Evolutionary conservation across 2,797 vertebrate genomes (phyloP), one percentile per base, ranked within the genome.

Genomic region (Pelobates cultripes): DNA sequence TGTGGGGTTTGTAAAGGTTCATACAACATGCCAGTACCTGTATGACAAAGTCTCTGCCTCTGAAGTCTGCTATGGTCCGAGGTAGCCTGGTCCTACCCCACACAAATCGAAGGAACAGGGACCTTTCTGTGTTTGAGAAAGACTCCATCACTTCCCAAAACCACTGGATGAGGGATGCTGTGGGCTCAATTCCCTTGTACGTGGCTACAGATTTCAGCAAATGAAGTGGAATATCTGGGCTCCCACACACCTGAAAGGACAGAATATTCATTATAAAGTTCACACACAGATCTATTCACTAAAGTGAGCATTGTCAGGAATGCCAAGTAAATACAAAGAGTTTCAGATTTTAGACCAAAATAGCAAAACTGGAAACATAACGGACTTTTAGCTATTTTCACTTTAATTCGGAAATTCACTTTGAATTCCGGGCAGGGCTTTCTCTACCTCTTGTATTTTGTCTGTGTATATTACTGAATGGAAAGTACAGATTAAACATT

Each of bases 131-230:
- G 87, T 98, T 99, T 86, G 97, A 99, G 90, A 99, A 98, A 44
- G 97, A 97, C 87, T 99, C 98, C 98, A 99, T 99, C 85, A 99
- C 98, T 3, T 99, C 98, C 98, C 98, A 99, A 91, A 99, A 99
- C 98, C 98, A 99, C 90, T 99, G 97, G 81, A 97, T 96, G 85
- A 99, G 93, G 1, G 97, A 92, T 0, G 98, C 93, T 0, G 95
- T 96, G 0, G 97, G 97, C 85, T 99, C 98, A 9, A 99, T 93
- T 0, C 98, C 98, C 87, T 99, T 99, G 3, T 99, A 99, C 0
- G 98, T 99, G 67, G 98, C 98, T 87, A 99, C 98, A 0, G 98
- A 99, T 90, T 99, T 99, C 57, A 99, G 90, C 84, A 99, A 95
- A 86, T 99, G 98, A 74, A 99, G 94, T 0, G 98, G 98, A 90